Base-by-base conservation (phyloP, 30 jellyfish, hydroid and myxozoan species). In the Turritopsis dohrnii region DNA sequence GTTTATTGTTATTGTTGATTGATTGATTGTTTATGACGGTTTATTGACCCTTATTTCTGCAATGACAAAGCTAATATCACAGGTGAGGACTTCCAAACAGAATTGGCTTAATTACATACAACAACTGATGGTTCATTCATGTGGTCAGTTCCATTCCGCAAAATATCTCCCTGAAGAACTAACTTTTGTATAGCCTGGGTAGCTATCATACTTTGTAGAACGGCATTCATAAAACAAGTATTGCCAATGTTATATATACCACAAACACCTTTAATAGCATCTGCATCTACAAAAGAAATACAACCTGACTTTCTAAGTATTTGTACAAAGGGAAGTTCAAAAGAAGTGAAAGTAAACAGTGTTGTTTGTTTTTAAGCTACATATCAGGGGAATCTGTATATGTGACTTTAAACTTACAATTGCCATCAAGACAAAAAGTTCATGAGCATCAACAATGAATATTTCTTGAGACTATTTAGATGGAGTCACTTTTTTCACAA, bases 201-300 rank as follows among this genome's bases (percentile, higher is more conserved):
- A 9, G 90, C 92, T 66, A 90, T 80, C 29, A 90, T 54, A 89
- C 97, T 85, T 65, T 90, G 97, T n/a, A 90, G 84, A 28, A 89
- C 95, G 24, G 97, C 97, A 81, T 90, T 90, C 89, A 90, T 90
- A 76, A 90, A 90, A 75, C 97, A 90, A 18, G 97, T 90, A 83
- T 90, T 90, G 0, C 97, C 97, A 79, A 90, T 89, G 60, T 90
- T 90, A 60, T 85, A 86, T 60, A 90, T 69, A 8, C 97, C 97
- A 82, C 97, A 90, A 21, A 90, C 92, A 24, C 93, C 93, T 24
- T 86, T 75, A 1, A 52, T 19, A n/a, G 90, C 97, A 65, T 28
- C 65, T 22, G 52, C 66, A 66, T 89, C 96, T 83, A 29, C 23
- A 88, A 60, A 81, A 23, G 22, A 19, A 16, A 16, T 27, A 65